Evolutionary conservation across 2,113 vertebrate genomes (phyloP), one percentile per base, ranked within the genome.

Genomic region (Thunnus maccoyii): DNA sequence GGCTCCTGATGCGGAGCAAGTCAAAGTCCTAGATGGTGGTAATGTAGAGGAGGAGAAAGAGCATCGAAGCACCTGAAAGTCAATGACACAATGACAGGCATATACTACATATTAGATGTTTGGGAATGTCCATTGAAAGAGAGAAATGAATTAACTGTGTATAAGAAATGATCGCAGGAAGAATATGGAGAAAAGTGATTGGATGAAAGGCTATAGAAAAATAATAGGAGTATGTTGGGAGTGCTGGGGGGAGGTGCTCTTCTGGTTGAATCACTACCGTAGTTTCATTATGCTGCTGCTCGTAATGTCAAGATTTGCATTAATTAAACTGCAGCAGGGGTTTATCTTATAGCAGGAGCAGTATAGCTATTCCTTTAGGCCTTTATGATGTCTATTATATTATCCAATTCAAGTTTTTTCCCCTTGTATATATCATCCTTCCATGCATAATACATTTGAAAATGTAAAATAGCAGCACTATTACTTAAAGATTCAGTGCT

Each of bases 301-400:
- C 62, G 58, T 92, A 87, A 88, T 88, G 86, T 88, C 86, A 86
- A 71, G 63, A 85, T 91, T 89, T 83, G 65, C 83, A 89, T 90
- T 65, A 82, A 92, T 93, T 92, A 89, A 84, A 85, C 32, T 69
- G 57, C 73, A 67, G 44, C 2, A 0, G 51, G 47, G 48, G 13
- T 12, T 36, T 57, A 68, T 73, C 32, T 58, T 63, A 2, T n/a
- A 48, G 30, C 12, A 60, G 74, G 50, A 63, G 61, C 67, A 68
- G 8, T 44, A 63, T 20, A 54, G 17, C 63, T 68, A 5, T 61
- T 55, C 50, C 80, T 82, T 44, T 36, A 82, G 73, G 61, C 69
- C 60, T 36, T 4, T 48, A 11, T 61, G 63, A 80, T 44, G 36
- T 61, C 10, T 6, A 67, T 69, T 57, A 61, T n/a, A 72, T 58